These are phyloP conservation scores for Leptinotarsa juncta DNA, from an alignment of 2,888 invertebrate species.

Conservation along the genomic window DNA sequence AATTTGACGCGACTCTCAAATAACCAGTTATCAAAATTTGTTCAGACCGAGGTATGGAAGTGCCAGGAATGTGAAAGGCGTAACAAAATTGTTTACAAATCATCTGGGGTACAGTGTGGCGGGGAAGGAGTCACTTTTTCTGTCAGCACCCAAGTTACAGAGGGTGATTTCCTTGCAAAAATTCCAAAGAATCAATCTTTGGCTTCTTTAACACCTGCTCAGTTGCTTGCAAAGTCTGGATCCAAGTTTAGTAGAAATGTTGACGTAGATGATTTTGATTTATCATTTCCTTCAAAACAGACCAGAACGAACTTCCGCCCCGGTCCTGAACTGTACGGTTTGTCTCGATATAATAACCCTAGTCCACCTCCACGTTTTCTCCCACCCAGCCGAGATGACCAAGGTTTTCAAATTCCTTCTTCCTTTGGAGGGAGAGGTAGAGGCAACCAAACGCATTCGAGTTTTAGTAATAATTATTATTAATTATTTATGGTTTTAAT, in stretches of 20 bases:
- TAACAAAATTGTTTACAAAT: slow-evolving; percentile 49
- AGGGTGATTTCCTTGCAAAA: slow-evolving; percentile 56
- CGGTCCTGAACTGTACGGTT: slow-evolving; percentile 2
- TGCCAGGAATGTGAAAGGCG: slow-evolving; percentile 59
- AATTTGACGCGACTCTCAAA: background rate
- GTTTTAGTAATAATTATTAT: slow-evolving; percentile 19
- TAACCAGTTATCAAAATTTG: slow-evolving; percentile 46
- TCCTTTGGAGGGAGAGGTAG: slow-evolving; percentile 15
- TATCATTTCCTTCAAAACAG: slow-evolving; percentile 15
- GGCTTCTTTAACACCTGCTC: slow-evolving; percentile 63
- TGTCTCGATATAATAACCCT: slow-evolving; percentile 1
- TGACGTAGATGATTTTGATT: slow-evolving; percentile 36
- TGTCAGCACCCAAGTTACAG: slow-evolving; percentile 60
- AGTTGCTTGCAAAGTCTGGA: slow-evolving; percentile 56
- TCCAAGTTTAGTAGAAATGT: slow-evolving; percentile 23
- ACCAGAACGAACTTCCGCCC: background rate
- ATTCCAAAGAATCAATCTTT: slow-evolving; percentile 59
- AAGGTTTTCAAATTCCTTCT: background rate
- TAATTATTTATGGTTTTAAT: slow-evolving; percentile 13
- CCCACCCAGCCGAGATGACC: slow-evolving; percentile 5
- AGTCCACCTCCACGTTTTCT: slow-evolving; percentile 10
- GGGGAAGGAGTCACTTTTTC: slow-evolving; percentile 48
- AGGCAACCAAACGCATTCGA: slow-evolving; percentile 7
- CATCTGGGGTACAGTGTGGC: slow-evolving; percentile 53
- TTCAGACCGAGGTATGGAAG: slow-evolving; percentile 55